These are phyloP conservation scores for Canis aureus DNA, from an alignment of 2,113 vertebrate species.

Conservation along the genomic window DNA sequence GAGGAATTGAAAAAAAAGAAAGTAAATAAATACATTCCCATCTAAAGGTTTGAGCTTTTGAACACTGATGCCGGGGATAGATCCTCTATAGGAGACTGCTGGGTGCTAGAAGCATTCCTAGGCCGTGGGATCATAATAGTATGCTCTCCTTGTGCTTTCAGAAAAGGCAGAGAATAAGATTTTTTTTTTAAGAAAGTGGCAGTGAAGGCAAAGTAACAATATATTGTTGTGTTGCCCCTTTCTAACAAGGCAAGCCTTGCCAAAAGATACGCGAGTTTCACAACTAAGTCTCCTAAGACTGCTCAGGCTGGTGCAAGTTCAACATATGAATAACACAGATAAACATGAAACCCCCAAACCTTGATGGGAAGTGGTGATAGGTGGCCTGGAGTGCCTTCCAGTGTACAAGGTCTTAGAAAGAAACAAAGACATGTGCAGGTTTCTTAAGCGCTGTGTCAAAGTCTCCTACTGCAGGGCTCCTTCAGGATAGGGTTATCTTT, in stretches of 20 bases:
- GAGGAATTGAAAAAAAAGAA: neutral
- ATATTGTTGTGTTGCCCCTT: slow-evolving; percentile 4
- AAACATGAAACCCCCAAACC: slow-evolving; percentile 48
- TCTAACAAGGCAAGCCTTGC: slow-evolving; percentile 50
- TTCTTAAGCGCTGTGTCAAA: slow-evolving; percentile 43
- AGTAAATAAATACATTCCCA: neutral
- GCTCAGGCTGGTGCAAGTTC: neutral
- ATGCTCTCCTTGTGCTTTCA: neutral
- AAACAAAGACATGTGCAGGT: neutral
- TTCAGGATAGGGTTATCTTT: slow-evolving; percentile 21
- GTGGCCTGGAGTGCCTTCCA: neutral
- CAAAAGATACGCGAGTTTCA: slow-evolving; percentile 56
- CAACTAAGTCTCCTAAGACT: slow-evolving; percentile 61
- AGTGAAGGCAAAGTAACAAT: neutral
- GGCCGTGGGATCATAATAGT: neutral
- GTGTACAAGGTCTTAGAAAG: neutral
- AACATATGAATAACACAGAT: slow-evolving; percentile 65
- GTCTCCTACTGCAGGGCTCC: neutral
- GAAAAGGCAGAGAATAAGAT: neutral
- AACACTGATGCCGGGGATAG: neutral
- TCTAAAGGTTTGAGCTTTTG: neutral
- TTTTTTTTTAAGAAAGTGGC: neutral
- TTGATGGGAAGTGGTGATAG: slow-evolving; percentile 36
- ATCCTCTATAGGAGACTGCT: neutral
- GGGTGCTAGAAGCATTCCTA: neutral